These are phyloP conservation scores for Drepanosiphum platanoidis DNA, from an alignment of 2,888 invertebrate genomes.

Conservation along the genomic window DNA sequence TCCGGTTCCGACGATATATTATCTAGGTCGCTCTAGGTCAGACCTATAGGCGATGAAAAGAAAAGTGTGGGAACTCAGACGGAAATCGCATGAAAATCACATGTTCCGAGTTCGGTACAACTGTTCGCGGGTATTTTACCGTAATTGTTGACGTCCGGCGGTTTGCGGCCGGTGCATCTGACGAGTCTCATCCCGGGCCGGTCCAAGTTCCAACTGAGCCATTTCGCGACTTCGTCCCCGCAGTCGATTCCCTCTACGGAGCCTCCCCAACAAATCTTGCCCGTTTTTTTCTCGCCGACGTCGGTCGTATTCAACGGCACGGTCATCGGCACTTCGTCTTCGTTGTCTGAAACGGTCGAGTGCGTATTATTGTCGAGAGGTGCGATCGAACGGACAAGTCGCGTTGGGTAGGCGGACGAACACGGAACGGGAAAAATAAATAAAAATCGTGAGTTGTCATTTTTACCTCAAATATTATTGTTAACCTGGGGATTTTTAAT, in stretches of 20 bases:
- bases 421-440: no score
- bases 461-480: no score
- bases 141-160: neutral
- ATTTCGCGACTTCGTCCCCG: constrained; percentile 81
- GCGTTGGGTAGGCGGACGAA: no score
- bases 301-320: neutral
- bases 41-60: no score
- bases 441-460: no score
- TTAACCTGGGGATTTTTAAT: no score
- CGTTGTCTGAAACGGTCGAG: no score
- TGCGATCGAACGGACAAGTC: no score
- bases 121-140: constrained; percentile 7
- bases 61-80: no score
- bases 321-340: constrained; percentile 36
- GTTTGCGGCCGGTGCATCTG: constrained; percentile 70
- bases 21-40: no score
- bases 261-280: constrained; percentile 53
- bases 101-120: neutral
- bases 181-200: constrained; percentile 77
- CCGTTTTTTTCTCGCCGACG: neutral
- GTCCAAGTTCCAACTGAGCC: constrained; percentile 81
- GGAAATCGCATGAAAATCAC: neutral
- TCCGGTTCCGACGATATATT: no score
- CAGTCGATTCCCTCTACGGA: constrained; percentile 78
- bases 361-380: no score